Percentiles rank a stretch among this genome's conserved stretches.
phyloP scores from a whole-genome alignment of 2,113 vertebrate species.

The Martes martes region DNA sequence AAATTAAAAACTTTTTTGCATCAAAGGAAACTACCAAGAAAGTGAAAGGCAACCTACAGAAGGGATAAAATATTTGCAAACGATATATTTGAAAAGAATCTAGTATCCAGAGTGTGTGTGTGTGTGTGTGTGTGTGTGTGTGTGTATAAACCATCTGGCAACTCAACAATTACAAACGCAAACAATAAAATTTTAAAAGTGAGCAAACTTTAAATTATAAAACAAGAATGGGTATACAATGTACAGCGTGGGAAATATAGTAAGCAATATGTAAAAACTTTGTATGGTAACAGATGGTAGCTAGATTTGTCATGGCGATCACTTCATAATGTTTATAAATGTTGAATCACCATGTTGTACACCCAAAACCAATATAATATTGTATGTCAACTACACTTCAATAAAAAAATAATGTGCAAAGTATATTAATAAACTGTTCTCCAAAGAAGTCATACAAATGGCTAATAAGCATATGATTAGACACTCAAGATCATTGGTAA shows the following conservation, averaged over 20 bases:
- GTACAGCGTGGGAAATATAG: background rate
- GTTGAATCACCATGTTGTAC: background rate
- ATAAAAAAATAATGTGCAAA: background rate
- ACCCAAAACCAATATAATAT: background rate
- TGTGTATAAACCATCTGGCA: background rate
- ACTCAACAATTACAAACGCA: background rate
- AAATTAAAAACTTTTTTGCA: background rate
- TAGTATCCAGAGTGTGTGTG: background rate
- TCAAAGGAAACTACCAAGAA: background rate
- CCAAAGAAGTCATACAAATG: background rate
- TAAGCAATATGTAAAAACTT: background rate
- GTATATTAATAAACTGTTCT: background rate
- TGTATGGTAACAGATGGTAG: background rate
- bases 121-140: too few species aligned
- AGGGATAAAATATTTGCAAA: background rate
- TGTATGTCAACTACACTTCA: background rate
- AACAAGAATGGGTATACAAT: background rate
- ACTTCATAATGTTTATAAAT: background rate
- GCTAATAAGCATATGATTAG: background rate
- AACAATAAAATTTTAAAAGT: background rate
- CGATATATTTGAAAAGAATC: background rate
- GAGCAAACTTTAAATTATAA: background rate
- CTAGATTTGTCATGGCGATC: background rate
- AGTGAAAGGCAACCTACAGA: background rate
- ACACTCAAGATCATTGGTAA: background rate